These are phyloP conservation scores for Stenotaenia linearis DNA, from an alignment of 2,888 invertebrate species.

Conservation along the genomic window DNA sequence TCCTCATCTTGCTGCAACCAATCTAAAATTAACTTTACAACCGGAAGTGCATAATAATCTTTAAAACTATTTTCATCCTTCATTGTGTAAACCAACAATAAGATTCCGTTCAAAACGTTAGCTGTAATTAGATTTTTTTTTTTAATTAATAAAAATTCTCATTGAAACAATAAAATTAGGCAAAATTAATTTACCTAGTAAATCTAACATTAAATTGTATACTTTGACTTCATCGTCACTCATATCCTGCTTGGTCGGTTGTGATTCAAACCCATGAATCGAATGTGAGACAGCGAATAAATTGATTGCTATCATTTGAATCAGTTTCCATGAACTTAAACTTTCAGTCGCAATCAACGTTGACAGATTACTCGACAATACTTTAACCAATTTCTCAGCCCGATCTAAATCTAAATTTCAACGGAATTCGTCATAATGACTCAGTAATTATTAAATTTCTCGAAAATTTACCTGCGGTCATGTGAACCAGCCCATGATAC, in stretches of 20 bases:
- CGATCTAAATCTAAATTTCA: conserved; percentile 53
- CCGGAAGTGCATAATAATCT: conserved; percentile 63
- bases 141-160: too few species aligned
- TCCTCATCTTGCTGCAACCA: conserved; percentile 60
- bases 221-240: conserved; percentile 57
- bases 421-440: not conserved
- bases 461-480: conserved; percentile 38
- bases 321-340: conserved; percentile 66
- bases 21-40: conserved; percentile 67
- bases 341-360: conserved; percentile 72
- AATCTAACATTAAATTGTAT: conserved; percentile 56
- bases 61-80: conserved; percentile 56
- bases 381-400: conserved; percentile 59
- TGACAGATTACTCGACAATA: conserved; percentile 64
- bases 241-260: conserved; percentile 42
- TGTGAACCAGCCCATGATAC: conserved; percentile 54
- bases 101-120: conserved; percentile 59
- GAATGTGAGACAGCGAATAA: conserved; percentile 59
- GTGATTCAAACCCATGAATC: conserved; percentile 36
- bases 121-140: too few species aligned
- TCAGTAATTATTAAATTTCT: not conserved
- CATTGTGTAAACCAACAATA: conserved; percentile 65
- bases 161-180: not conserved
- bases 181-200: conserved; percentile 54
- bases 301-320: conserved; percentile 72